Evolutionary conservation across 2,113 vertebrate species (phyloP).

Genomic region (Malurus alboscapulatus): DNA sequence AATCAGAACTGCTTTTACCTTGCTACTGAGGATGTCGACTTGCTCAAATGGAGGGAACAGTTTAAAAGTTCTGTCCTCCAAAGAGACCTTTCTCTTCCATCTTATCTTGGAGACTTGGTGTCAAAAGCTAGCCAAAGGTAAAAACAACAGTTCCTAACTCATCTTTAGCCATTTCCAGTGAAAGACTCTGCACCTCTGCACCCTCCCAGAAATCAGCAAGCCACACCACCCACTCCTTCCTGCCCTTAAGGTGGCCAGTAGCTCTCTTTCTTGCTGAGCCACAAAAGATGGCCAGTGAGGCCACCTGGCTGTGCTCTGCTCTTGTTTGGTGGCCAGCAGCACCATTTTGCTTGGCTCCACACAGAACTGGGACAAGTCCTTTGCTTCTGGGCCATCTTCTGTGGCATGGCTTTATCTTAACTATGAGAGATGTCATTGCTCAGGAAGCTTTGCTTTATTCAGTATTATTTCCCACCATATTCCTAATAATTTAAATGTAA

Average conservation of each 20-base stretch:
- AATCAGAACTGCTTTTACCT: conserved; percentile 1
- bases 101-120: neutral
- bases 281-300: neutral
- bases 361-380: neutral
- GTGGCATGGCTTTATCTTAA: neutral
- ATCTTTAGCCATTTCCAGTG: neutral
- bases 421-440: neutral
- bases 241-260: neutral
- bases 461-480: neutral
- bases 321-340: neutral
- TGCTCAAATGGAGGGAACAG: neutral
- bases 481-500: neutral
- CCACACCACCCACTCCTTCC: neutral
- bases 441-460: neutral
- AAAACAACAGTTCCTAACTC: neutral
- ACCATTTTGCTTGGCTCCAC: neutral
- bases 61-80: neutral
- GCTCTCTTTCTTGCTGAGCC: neutral
- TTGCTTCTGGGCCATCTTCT: neutral
- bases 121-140: neutral
- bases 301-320: neutral
- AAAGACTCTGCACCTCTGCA: neutral
- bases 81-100: neutral
- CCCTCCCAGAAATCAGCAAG: neutral
- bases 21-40: neutral